phyloP scores from a whole-genome alignment of 2,888 invertebrate genomes.

The Chrysotoxum bicinctum region DNA sequence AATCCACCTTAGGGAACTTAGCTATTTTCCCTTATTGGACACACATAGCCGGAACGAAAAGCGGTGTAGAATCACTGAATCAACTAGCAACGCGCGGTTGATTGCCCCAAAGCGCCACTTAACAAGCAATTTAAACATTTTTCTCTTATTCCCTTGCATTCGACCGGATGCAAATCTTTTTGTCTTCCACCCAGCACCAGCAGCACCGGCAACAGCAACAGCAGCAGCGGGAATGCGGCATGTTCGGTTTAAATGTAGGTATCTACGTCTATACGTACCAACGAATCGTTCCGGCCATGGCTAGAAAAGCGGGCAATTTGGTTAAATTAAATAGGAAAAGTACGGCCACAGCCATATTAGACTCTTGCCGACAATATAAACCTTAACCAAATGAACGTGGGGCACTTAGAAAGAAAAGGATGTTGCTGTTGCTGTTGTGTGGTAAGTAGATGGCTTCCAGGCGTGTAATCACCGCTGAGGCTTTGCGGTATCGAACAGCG shows the following conservation, averaged over 20 bases:
- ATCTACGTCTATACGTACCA: background rate
- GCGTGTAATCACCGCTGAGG: constrained; percentile 54
- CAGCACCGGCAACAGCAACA: background rate
- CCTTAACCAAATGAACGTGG: constrained; percentile 16
- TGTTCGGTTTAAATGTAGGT: constrained; percentile 2
- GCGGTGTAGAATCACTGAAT: constrained; percentile 51
- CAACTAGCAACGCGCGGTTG: constrained; percentile 57
- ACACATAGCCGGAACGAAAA: constrained; percentile 26
- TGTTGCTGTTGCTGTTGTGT: constrained; percentile 4
- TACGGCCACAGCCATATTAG: constrained; percentile 18
- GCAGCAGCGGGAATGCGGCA: constrained; percentile 37
- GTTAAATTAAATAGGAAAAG: constrained; percentile 70
- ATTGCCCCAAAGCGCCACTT: constrained; percentile 73
- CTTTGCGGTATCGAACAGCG: too few relatives aligned
- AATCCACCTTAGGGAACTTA: constrained; percentile 3
- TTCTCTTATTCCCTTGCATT: constrained; percentile 49
- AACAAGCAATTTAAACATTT: constrained; percentile 70
- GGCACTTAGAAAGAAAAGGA: constrained; percentile 50
- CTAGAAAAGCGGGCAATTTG: constrained; percentile 61
- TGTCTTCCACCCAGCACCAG: constrained; percentile 30
- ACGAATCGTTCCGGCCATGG: constrained; percentile 17
- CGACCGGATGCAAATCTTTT: constrained; percentile 71
- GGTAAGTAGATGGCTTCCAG: constrained; percentile 55
- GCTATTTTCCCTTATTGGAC: constrained; percentile 43
- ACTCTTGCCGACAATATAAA: constrained; percentile 7